phyloP scores from a whole-genome alignment of 2,113 vertebrate genomes.

The Chamaea fasciata region DNA sequence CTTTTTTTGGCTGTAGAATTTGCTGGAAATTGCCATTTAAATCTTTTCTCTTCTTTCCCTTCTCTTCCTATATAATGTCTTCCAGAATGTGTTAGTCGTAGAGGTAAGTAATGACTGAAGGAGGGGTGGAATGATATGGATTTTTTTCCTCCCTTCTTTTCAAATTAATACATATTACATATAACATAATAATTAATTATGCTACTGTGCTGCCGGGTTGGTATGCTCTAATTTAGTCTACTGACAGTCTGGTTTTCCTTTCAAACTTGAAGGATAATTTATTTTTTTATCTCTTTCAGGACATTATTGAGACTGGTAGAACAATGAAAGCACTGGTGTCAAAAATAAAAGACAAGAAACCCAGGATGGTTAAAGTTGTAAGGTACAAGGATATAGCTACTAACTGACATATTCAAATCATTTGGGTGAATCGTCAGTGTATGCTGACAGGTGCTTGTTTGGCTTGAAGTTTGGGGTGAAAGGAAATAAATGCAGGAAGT shows the following conservation, averaged over 20 bases:
- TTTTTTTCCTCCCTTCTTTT: not conserved
- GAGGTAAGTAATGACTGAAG: slow-evolving; percentile 72
- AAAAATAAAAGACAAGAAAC: slow-evolving; percentile 71
- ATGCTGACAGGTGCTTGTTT: not conserved
- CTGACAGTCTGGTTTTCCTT: not conserved
- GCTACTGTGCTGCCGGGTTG: not conserved
- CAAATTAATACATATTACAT: not conserved
- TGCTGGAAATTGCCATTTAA: not conserved
- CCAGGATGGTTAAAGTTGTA: slow-evolving; percentile 85
- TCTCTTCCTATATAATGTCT: not conserved
- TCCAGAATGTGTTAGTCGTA: slow-evolving; percentile 85
- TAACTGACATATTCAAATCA: not conserved
- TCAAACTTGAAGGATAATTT: not conserved
- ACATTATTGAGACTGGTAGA: slow-evolving; percentile 81
- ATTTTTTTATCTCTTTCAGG: slow-evolving; percentile 60
- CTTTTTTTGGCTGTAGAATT: not conserved
- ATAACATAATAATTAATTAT: not conserved
- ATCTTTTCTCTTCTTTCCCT: not conserved
- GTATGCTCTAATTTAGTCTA: not conserved
- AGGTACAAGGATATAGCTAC: slow-evolving; percentile 63
- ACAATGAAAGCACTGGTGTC: slow-evolving; percentile 80
- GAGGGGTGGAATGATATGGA: not conserved
- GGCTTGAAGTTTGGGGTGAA: not conserved
- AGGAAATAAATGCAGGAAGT: not conserved
- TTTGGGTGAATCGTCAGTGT: not conserved